phyloP scores from a whole-genome alignment of 1,140 invertebrate species.

The Muscidifurax raptorellus region DNA sequence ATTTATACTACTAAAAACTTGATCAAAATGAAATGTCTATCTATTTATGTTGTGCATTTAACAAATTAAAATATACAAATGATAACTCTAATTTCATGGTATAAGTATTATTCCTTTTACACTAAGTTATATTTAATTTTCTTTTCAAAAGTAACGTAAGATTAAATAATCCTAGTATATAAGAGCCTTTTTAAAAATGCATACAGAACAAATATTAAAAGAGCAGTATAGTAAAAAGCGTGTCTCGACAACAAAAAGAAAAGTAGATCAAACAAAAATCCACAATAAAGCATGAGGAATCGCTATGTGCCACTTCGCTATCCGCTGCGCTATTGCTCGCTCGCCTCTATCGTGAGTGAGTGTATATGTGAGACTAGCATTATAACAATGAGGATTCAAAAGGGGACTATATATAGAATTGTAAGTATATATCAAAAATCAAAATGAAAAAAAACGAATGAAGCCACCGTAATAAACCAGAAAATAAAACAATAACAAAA shows the following conservation, averaged over 20 bases:
- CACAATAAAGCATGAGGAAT: background rate
- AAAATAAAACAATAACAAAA: background rate
- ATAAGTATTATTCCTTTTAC: too few species aligned
- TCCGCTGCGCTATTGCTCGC: background rate
- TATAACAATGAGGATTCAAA: constrained; percentile 38
- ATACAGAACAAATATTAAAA: background rate
- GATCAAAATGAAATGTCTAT: too few species aligned
- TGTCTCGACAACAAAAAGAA: background rate
- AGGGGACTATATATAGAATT: constrained; percentile 19
- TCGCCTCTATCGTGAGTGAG: constrained; percentile 17
- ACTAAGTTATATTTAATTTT: too few species aligned
- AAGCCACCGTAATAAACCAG: background rate
- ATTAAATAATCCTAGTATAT: too few species aligned
- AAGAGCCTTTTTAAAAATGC: too few species aligned
- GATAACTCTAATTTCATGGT: too few species aligned
- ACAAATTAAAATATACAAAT: too few species aligned
- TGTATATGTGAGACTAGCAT: constrained; percentile 30
- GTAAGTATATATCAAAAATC: constrained; percentile 6
- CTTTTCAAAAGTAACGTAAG: too few species aligned
- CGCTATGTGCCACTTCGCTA: constrained; percentile 31
- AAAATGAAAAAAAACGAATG: background rate
- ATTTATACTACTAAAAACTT: too few species aligned
- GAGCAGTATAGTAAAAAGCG: background rate
- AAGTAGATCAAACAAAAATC: background rate
- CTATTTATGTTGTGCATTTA: too few species aligned